phyloP scores from a whole-genome alignment of 1,140 invertebrate genomes.

The Tyrophagus putrescentiae region DNA sequence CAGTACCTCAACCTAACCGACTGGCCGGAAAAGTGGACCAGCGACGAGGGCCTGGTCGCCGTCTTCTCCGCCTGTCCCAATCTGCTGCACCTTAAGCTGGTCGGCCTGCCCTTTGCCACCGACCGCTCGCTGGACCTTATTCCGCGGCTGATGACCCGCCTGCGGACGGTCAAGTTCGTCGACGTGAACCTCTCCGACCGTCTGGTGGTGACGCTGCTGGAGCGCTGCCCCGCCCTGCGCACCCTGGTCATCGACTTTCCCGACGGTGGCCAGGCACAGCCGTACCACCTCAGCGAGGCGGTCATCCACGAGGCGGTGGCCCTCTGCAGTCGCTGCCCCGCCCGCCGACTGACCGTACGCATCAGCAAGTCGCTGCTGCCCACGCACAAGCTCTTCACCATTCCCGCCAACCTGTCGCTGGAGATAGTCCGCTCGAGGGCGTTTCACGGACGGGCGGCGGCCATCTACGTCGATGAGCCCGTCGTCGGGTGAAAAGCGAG shows the following conservation, averaged over 20 bases:
- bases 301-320: background rate
- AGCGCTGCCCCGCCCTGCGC: background rate
- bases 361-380: background rate
- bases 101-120: background rate
- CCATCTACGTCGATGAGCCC: slow-evolving; percentile 4
- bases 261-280: background rate
- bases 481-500: too few species aligned
- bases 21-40: background rate
- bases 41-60: background rate
- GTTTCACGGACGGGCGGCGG: background rate
- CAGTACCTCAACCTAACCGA: background rate
- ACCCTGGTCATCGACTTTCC: background rate
- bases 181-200: background rate
- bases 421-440: background rate
- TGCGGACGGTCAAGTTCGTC: background rate
- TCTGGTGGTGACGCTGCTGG: background rate
- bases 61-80: background rate
- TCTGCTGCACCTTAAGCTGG: background rate
- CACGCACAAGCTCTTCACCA: slow-evolving; percentile 1
- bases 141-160: background rate
- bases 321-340: background rate
- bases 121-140: background rate
- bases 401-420: background rate
- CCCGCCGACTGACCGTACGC: background rate
- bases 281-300: background rate